Conservation (phyloP, 2,113 vertebrate genomes). For the Nycticorax nycticorax region DNA sequence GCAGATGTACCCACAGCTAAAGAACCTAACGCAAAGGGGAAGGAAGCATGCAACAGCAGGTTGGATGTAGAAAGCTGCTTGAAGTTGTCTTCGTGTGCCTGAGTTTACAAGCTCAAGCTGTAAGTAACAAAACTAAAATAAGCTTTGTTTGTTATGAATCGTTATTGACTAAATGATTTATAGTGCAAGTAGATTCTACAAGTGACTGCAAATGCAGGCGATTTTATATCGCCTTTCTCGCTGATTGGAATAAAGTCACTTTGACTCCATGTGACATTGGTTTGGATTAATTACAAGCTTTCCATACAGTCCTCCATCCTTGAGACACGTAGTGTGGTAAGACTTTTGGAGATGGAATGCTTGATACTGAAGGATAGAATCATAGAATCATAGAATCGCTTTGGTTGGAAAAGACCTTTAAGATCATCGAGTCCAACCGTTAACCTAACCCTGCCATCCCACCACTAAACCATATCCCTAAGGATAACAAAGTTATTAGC, state of each 20-base stretch:
- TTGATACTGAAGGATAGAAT: not conserved
- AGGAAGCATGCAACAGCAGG: not conserved
- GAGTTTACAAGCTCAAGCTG: not conserved
- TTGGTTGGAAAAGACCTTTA: no score
- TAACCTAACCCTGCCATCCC: no score
- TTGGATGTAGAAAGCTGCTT: not conserved
- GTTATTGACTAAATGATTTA: conserved; percentile 30
- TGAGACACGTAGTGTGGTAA: not conserved
- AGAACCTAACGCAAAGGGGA: accelerated
- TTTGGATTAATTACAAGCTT: conserved; percentile 26
- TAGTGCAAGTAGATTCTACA: not conserved
- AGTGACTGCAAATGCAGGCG: not conserved
- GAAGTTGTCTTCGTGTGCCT: not conserved
- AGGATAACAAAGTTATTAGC: not conserved
- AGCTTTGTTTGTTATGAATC: conserved; percentile 6
- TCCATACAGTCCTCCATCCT: not conserved
- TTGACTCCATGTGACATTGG: not conserved
- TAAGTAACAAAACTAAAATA: not conserved
- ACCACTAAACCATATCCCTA: no score
- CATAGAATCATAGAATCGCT: no score
- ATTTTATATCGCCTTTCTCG: not conserved
- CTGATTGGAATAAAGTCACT: conserved; percentile 27
- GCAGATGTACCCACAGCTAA: not conserved
- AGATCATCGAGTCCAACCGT: no score
- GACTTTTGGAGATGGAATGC: not conserved